phyloP scores from a whole-genome alignment of 2,113 vertebrate genomes.

The Rhizomys pruinosus region DNA sequence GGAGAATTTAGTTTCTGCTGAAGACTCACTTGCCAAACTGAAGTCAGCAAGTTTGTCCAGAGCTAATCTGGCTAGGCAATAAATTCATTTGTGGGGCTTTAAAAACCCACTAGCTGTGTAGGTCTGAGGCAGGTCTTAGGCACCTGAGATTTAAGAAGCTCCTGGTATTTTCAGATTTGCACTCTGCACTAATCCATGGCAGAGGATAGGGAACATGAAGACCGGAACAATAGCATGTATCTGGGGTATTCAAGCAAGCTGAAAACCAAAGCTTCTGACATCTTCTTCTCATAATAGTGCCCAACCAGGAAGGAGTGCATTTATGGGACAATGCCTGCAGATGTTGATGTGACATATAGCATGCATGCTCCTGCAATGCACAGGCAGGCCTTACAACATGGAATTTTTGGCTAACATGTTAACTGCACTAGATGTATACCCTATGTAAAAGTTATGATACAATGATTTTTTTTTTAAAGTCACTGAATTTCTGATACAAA shows the following conservation, averaged over 20 bases:
- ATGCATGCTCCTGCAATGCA: background rate
- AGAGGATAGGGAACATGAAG: background rate
- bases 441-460: too few species aligned
- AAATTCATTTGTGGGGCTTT: background rate
- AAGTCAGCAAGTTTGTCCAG: background rate
- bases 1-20: background rate
- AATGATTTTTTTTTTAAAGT: background rate
- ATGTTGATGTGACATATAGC: background rate
- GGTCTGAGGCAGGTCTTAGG: background rate
- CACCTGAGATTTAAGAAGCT: background rate
- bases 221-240: background rate
- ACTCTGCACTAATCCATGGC: background rate
- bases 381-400: too few species aligned
- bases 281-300: background rate
- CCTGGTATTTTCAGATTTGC: background rate
- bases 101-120: background rate
- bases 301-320: background rate
- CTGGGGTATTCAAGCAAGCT: background rate
- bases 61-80: background rate
- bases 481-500: background rate
- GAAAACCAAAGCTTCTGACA: background rate
- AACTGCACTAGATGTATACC: background rate
- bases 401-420: background rate
- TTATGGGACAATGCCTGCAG: background rate
- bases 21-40: background rate